Conservation (phyloP, 1,140 invertebrate genomes). For the Drosophila sucinea region DNA sequence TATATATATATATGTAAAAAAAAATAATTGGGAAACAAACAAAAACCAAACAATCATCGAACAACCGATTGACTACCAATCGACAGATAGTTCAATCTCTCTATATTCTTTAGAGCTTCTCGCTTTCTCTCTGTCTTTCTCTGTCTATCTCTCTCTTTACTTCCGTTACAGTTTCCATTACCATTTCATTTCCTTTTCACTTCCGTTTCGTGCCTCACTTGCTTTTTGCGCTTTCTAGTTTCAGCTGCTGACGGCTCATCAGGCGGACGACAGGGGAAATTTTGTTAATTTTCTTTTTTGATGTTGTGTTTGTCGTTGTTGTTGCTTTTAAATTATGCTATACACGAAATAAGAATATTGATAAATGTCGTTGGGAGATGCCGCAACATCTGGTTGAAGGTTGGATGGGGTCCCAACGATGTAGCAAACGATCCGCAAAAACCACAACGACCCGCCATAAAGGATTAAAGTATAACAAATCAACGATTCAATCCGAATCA, state of each 20-base stretch:
- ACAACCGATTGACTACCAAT: conserved; percentile 1
- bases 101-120: not conserved
- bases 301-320: conserved; percentile 27
- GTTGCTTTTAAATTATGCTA: conserved; percentile 69
- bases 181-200: not conserved
- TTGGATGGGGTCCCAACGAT: not conserved
- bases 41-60: conserved; percentile 8
- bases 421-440: not conserved
- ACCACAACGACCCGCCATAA: not conserved
- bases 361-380: conserved; percentile 56
- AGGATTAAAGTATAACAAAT: conserved; percentile 10
- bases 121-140: not conserved
- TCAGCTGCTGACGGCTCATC: not conserved
- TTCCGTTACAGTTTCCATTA: not conserved
- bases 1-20: conserved; percentile 16
- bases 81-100: not conserved
- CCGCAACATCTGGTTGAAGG: not conserved
- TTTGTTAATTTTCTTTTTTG: no score
- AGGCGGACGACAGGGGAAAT: not conserved
- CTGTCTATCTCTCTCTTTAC: not conserved
- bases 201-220: not conserved
- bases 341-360: conserved; percentile 66
- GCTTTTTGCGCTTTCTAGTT: not conserved
- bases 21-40: not conserved
- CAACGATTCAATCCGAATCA: not conserved